A percentile compares a stretch with the other conserved stretches of the same genome.
Evolutionary conservation across 2,113 vertebrate genomes (phyloP).

Genomic region (Ophthalmolycus amberensis): DNA sequence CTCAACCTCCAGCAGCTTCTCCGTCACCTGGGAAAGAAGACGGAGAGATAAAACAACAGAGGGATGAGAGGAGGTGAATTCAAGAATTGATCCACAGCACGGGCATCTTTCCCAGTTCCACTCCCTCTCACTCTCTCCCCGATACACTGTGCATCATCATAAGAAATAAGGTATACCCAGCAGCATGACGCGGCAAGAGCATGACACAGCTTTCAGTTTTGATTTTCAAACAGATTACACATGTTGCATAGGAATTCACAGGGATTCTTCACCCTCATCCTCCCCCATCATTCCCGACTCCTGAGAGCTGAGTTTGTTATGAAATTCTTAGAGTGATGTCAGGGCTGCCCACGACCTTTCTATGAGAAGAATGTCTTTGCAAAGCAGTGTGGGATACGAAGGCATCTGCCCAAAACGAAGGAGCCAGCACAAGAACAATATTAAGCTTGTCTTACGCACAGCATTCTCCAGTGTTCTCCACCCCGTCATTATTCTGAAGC

Average conservation of each 20-base stretch:
- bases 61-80: constrained; percentile 39
- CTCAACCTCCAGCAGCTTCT: constrained; percentile 96
- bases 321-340: constrained; percentile 77
- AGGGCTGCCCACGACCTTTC: constrained; percentile 74
- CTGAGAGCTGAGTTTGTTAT: constrained; percentile 74
- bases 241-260: constrained; percentile 63
- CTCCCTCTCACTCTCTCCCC: constrained; percentile 50
- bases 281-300: constrained; percentile 73
- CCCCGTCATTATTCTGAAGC: constrained; percentile 63
- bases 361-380: constrained; percentile 68
- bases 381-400: constrained; percentile 69
- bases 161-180: constrained; percentile 57
- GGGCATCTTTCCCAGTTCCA: constrained; percentile 51
- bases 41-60: constrained; percentile 1
- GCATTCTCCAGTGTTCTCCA: constrained; percentile 56
- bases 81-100: constrained; percentile 43
- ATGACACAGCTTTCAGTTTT: constrained; percentile 64
- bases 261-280: constrained; percentile 62
- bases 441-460: constrained; percentile 63
- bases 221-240: constrained; percentile 49
- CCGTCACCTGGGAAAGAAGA: constrained; percentile 85
- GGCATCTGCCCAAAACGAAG: constrained; percentile 45
- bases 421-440: constrained; percentile 71
- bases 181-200: constrained; percentile 73
- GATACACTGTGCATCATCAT: constrained; percentile 64